Percentiles rank a stretch among this genome's conserved stretches.
Evolutionary conservation across 2,797 vertebrate genomes (phyloP).

Genomic region (Aplochiton taeniatus): DNA sequence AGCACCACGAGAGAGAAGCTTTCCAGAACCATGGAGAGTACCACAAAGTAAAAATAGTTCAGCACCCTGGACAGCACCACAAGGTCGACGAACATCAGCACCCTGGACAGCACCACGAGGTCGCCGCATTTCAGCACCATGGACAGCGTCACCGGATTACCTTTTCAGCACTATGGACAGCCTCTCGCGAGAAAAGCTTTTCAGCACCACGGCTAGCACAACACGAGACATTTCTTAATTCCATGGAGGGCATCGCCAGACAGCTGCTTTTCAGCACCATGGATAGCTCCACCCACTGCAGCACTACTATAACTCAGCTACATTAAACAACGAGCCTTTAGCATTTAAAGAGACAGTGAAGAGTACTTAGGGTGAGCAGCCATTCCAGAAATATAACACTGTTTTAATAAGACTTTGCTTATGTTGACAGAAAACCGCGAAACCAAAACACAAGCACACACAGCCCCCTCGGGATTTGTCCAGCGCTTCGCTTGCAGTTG

Average conservation of each 20-base stretch:
- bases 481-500: no score
- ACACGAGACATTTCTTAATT: not conserved
- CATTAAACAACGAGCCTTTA: no score
- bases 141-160: not conserved
- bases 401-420: no score
- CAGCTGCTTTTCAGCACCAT: not conserved
- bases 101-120: not conserved
- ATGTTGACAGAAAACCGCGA: no score
- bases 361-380: no score
- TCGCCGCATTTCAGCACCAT: not conserved
- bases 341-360: no score
- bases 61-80: not conserved
- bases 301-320: not conserved
- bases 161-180: slow-evolving; percentile 2
- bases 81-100: not conserved
- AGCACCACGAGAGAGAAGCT: not conserved
- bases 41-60: not conserved
- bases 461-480: no score
- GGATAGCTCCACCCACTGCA: not conserved
- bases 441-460: no score
- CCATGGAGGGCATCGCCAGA: not conserved
- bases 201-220: not conserved
- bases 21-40: not conserved
- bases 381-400: no score
- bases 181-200: not conserved